Base-by-base conservation (phyloP, 2,113 vertebrate species). In the Grammomys dolichurus region DNA sequence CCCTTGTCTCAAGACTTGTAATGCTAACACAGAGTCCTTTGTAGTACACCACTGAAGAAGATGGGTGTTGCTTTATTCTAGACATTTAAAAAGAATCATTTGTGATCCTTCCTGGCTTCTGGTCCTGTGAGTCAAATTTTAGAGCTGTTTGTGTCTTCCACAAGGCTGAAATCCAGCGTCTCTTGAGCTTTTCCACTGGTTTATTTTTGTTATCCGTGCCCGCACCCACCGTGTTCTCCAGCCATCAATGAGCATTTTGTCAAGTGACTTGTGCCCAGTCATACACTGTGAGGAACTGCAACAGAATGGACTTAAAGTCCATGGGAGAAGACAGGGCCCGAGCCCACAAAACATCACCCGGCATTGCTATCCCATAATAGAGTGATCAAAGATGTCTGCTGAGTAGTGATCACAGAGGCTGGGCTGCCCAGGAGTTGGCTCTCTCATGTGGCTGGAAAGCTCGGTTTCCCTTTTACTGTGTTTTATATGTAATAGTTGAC, bases 201-300 rank as follows among this genome's bases (percentile, higher is more conserved):
- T 54, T 80, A 46, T 86, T 91, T 91, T 93, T 81, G 48, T 82
- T 95, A 43, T n/a, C 48, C 43, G 16, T 91, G 67, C 67, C 84
- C 43, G 56, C 10, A 56, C 56, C 78, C 43, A 67, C 31, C 87
- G 78, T 90, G 75, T 75, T 95, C 78, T 93, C 78, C 48, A 87
- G 87, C 28, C 84, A 40, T 90, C 75, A 46, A 11, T 58, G 91
- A 76, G 31, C 82, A 84, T 90, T 95, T 95, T 95, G 73, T 90
- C 58, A 76, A 96, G 70, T 95, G 82, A 51, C 69, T 93, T 65
- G 58, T 54, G 20, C 65, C 86, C 51, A 82, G 72, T 77, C 91
- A 89, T 85, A 78, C 73, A 95, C 75, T 7, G 43, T 12, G 24
- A 63, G 82, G 91, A 56, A 65, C 31, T 78, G 60, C 20, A 78